These are phyloP conservation scores for Babyrousa celebensis DNA, from an alignment of 2,797 vertebrate species.

Conservation along the genomic window DNA sequence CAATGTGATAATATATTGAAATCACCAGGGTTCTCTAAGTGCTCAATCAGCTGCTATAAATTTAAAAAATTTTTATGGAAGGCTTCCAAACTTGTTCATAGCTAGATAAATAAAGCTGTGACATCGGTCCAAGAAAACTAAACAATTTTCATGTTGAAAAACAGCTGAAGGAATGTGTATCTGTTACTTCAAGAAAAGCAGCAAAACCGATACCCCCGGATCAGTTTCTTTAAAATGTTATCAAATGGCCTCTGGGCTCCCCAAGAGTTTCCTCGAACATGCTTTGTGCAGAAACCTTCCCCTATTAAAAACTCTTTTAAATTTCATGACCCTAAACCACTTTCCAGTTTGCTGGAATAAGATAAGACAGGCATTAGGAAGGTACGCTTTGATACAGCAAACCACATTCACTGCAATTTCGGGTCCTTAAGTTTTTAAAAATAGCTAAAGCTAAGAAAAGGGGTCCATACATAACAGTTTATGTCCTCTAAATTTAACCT, in stretches of 20 bases:
- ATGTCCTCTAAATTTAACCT: constrained; percentile 51
- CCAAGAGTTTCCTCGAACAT: neutral
- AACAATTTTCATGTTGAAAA: constrained; percentile 25
- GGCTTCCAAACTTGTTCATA: constrained; percentile 13
- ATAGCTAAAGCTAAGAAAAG: constrained; percentile 45
- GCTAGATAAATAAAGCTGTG: constrained; percentile 18
- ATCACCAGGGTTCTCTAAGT: neutral
- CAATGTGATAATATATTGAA: neutral
- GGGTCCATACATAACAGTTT: neutral
- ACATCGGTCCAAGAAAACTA: neutral
- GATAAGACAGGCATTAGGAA: neutral
- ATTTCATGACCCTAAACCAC: constrained; percentile 14
- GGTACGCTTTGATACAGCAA: neutral
- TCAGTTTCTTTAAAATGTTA: constrained; percentile 76
- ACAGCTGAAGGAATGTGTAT: constrained; percentile 51
- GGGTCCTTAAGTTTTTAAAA: neutral
- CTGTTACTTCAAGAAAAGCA: constrained; percentile 76
- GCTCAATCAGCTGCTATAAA: neutral
- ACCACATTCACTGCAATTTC: neutral
- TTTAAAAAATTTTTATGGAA: constrained; percentile 10
- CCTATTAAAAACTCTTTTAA: neutral
- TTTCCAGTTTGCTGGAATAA: constrained; percentile 45
- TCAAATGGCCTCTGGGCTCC: constrained; percentile 55
- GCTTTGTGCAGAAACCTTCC: neutral
- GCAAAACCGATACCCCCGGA: constrained; percentile 68